Evolutionary conservation across 2,113 vertebrate genomes (phyloP).

Genomic region (Plecotus auritus): DNA sequence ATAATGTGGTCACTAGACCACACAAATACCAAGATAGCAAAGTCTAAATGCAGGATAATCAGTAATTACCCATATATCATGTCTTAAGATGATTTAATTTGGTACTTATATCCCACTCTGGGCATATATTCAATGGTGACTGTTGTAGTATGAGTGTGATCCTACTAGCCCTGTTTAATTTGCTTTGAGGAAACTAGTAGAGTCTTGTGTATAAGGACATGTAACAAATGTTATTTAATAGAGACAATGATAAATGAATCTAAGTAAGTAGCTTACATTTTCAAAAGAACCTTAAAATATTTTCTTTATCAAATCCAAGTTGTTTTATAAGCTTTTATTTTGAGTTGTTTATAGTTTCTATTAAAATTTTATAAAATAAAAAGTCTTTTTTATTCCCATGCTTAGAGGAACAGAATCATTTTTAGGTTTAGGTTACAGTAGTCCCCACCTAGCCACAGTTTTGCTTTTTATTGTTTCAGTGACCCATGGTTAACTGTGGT

Average conservation of each 20-base stretch:
- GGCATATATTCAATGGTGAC: neutral
- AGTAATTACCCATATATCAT: neutral
- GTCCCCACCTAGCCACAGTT: neutral
- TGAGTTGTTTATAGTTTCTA: slow-evolving; percentile 29
- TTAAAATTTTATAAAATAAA: slow-evolving; percentile 47
- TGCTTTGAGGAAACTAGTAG: neutral
- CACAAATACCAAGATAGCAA: neutral
- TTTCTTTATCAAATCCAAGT: slow-evolving; percentile 44
- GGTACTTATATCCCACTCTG: neutral
- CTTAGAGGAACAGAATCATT: neutral
- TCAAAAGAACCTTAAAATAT: slow-evolving; percentile 31
- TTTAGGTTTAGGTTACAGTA: neutral
- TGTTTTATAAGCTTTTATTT: slow-evolving; percentile 27
- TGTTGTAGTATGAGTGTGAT: neutral
- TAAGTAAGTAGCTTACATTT: slow-evolving; percentile 28
- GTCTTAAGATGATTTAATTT: neutral
- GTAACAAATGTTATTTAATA: slow-evolving; percentile 1
- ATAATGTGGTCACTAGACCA: neutral
- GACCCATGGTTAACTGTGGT: neutral
- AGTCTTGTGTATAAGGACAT: neutral
- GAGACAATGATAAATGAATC: slow-evolving; percentile 43
- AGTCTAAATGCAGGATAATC: neutral
- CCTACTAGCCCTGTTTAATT: neutral
- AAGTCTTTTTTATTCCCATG: neutral
- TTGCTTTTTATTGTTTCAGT: neutral